Evolutionary conservation across 2,113 vertebrate genomes (phyloP).

Genomic region (Hemiprocne comata): DNA sequence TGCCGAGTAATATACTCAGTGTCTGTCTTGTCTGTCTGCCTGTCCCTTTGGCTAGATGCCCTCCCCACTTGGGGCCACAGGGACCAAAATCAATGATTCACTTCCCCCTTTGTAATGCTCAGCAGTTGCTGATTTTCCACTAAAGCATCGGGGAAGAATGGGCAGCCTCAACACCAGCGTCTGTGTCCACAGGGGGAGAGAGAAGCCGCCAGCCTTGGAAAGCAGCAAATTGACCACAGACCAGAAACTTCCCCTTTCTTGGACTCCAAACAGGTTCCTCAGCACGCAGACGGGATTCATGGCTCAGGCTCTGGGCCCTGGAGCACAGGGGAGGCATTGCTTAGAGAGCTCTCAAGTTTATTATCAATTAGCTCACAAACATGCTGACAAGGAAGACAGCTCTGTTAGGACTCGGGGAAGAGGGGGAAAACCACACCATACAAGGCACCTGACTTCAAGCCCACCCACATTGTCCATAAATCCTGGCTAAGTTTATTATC

Average conservation of each 20-base stretch:
- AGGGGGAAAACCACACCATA: neutral
- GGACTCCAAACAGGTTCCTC: conserved; percentile 30
- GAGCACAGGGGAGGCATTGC: neutral
- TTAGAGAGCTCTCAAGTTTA: conserved; percentile 23
- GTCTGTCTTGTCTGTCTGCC: conserved; percentile 11
- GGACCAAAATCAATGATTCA: conserved; percentile 64
- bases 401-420: neutral
- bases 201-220: conserved; percentile 58
- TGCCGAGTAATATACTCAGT: neutral
- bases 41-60: conserved; percentile 36
- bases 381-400: conserved; percentile 40
- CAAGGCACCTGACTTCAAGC: conserved; percentile 49
- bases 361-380: conserved; percentile 48
- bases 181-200: conserved; percentile 22
- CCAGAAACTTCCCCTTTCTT: conserved; percentile 55
- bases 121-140: conserved; percentile 62
- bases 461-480: conserved; percentile 19
- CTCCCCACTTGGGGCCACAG: conserved; percentile 5
- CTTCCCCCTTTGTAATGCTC: conserved; percentile 64
- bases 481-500: neutral
- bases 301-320: neutral
- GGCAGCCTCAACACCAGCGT: conserved; percentile 39
- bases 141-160: conserved; percentile 61
- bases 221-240: conserved; percentile 54
- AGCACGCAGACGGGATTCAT: conserved; percentile 44